Conservation (phyloP, 2,797 vertebrate species). For the Hippocampus kuda region DNA sequence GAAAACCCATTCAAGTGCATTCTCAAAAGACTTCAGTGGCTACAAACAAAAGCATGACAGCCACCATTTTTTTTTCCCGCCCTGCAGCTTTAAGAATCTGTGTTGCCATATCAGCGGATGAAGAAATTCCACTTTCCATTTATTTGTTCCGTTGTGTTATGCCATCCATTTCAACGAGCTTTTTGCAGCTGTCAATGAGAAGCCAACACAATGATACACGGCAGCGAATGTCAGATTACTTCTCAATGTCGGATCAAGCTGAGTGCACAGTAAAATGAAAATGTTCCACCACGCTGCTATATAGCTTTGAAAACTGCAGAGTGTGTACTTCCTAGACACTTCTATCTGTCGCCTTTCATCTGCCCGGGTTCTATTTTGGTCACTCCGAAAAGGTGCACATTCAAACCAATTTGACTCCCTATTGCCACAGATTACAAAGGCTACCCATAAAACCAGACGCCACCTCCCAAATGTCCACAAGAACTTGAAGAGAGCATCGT, state of each 20-base stretch:
- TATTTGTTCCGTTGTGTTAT: not conserved
- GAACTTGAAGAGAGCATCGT: not conserved
- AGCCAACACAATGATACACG: conserved; percentile 24
- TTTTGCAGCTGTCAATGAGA: conserved; percentile 19
- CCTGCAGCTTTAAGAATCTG: not conserved
- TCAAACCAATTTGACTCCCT: conserved; percentile 20
- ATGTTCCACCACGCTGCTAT: conserved; percentile 21
- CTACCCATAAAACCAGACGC: not conserved
- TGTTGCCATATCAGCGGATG: not conserved
- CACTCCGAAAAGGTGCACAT: conserved; percentile 22
- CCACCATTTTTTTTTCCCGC: not conserved
- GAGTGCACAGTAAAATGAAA: conserved; percentile 30
- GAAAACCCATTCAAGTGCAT: conserved; percentile 16
- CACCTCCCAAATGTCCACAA: not conserved
- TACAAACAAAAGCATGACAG: conserved; percentile 7
- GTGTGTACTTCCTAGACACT: conserved; percentile 35
- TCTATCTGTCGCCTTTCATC: conserved; percentile 31
- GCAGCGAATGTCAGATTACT: conserved; percentile 37
- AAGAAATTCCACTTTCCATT: not conserved
- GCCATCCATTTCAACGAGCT: not conserved
- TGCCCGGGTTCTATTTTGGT: conserved; percentile 31
- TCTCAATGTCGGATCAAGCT: conserved; percentile 29
- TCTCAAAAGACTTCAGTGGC: conserved; percentile 15
- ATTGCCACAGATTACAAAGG: not conserved
- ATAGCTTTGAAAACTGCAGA: conserved; percentile 33